Percentiles rank a stretch among this genome's conserved stretches.
phyloP scores from a whole-genome alignment of 1,140 invertebrate genomes.

The Paraescarpia echinospica region DNA sequence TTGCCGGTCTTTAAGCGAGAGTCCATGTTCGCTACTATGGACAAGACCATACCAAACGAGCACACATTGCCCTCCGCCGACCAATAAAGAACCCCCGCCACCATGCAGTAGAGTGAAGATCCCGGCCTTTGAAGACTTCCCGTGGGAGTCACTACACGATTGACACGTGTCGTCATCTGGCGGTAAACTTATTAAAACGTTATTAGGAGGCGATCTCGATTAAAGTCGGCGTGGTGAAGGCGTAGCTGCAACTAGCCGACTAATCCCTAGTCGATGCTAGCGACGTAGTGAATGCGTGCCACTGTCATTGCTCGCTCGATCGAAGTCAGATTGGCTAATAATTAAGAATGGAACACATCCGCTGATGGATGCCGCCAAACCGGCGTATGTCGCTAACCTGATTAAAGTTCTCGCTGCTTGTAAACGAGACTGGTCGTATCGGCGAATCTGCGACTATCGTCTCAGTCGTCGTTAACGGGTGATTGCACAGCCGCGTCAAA shows the following conservation, averaged over 20 bases:
- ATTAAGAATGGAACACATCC: neutral
- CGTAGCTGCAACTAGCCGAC: neutral
- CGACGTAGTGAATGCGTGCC: neutral
- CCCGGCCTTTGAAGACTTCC: neutral
- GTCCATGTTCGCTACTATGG: too few species aligned
- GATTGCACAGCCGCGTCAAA: neutral
- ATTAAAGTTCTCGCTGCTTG: neutral
- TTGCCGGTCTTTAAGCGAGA: too few species aligned
- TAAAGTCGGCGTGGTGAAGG: neutral
- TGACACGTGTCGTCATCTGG: neutral
- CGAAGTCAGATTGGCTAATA: neutral
- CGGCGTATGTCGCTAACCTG: neutral
- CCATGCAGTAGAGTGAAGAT: neutral
- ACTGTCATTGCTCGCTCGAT: neutral
- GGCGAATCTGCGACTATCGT: neutral
- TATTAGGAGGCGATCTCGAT: neutral
- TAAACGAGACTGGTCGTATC: neutral
- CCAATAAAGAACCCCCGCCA: neutral
- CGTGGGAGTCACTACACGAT: neutral
- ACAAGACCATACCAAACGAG: too few species aligned
- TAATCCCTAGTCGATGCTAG: neutral
- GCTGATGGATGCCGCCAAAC: neutral
- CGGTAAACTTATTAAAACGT: conserved; percentile 6
- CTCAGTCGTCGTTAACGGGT: neutral
- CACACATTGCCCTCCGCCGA: too few species aligned